These are phyloP conservation scores for Ypsolopha sequella DNA, from an alignment of 2,888 invertebrate genomes.

Conservation along the genomic window DNA sequence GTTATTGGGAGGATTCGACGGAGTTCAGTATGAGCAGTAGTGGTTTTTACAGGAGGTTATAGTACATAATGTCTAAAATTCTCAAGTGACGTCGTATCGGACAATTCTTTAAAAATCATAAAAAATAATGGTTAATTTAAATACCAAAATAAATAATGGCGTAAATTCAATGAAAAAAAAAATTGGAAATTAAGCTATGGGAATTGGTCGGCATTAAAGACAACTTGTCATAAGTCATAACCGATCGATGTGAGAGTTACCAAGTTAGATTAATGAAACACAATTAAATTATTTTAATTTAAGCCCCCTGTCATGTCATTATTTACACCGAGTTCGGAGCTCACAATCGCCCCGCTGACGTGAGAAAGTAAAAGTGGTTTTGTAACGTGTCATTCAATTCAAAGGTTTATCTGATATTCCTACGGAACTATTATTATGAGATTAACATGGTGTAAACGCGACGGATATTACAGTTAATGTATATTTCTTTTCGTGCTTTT, in stretches of 20 bases:
- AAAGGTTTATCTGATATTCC: conserved; percentile 2
- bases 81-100: no score
- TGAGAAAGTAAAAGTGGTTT: conserved; percentile 5
- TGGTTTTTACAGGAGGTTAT: no score
- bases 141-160: no score
- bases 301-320: neutral
- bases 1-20: no score
- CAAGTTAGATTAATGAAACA: neutral
- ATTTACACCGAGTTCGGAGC: neutral
- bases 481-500: no score
- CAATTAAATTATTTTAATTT: neutral
- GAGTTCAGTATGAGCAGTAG: no score
- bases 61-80: no score
- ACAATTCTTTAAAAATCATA: no score
- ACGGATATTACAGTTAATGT: neutral
- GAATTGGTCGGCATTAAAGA: neutral
- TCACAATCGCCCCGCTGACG: neutral
- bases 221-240: neutral
- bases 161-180: no score
- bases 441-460: conserved; percentile 1
- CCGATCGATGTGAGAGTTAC: neutral
- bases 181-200: no score
- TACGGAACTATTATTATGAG: neutral
- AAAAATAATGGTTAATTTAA: no score
- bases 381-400: conserved; percentile 2